Conservation (phyloP, 2,113 vertebrate genomes). For the Chaenogobius annularis region DNA sequence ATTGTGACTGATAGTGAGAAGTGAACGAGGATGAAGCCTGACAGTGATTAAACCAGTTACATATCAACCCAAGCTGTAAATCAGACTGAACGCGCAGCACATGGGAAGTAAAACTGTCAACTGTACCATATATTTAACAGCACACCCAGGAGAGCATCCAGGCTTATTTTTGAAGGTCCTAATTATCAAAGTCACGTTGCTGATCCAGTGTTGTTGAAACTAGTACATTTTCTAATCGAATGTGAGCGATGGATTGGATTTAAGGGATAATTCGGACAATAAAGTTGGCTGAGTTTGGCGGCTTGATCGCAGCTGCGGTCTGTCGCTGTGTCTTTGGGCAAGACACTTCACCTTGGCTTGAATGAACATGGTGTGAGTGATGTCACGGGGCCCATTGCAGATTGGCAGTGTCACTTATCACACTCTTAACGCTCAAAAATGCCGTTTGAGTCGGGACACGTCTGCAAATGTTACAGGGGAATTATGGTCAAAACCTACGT, state of each 20-base stretch:
- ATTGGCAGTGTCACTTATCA: too few relatives aligned
- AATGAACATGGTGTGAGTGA: too few relatives aligned
- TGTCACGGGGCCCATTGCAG: too few relatives aligned
- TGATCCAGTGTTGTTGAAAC: not conserved
- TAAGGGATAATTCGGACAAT: not conserved
- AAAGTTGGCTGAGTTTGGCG: too few relatives aligned
- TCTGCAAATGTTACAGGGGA: too few relatives aligned
- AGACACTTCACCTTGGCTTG: too few relatives aligned
- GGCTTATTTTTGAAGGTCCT: not conserved
- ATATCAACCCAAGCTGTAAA: conserved; percentile 4
- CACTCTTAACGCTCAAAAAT: too few relatives aligned
- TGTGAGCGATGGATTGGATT: not conserved
- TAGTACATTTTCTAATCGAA: too few relatives aligned
- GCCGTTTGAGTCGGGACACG: too few relatives aligned
- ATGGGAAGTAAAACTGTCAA: conserved; percentile 1
- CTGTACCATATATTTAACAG: not conserved
- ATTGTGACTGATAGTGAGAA: not conserved
- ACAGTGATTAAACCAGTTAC: not conserved
- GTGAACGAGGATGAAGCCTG: not conserved
- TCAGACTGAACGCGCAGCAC: not conserved
- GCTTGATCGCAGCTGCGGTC: too few relatives aligned
- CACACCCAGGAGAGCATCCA: not conserved
- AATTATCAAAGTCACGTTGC: not conserved
- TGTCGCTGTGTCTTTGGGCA: too few relatives aligned
- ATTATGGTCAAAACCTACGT: too few relatives aligned